Evolutionary conservation across 1,140 invertebrate genomes (phyloP).

Genomic region (Trachymyrmex septentrionalis): DNA sequence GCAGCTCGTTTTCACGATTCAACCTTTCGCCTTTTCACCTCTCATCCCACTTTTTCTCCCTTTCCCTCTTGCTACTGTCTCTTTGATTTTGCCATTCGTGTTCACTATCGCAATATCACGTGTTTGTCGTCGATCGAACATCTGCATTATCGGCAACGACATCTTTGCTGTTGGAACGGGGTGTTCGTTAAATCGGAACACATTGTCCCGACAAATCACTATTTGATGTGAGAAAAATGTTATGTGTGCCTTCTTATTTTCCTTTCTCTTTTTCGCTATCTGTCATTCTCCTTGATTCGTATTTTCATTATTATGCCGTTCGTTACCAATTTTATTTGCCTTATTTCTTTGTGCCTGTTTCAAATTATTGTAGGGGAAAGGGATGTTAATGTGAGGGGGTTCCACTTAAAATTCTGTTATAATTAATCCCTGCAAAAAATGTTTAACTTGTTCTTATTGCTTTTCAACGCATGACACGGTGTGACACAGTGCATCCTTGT

Average conservation of each 20-base stretch:
- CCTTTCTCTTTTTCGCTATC: slow-evolving; percentile 12
- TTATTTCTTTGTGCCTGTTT: not conserved
- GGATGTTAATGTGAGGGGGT: no score
- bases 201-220: slow-evolving; percentile 69
- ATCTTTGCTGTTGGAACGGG: slow-evolving; percentile 58
- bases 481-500: no score
- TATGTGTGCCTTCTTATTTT: slow-evolving; percentile 43
- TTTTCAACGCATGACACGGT: no score
- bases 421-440: no score
- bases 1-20: slow-evolving; percentile 57
- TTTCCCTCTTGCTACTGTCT: slow-evolving; percentile 13
- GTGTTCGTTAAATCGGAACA: slow-evolving; percentile 76
- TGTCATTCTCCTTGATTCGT: slow-evolving; percentile 13
- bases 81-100: slow-evolving; percentile 54
- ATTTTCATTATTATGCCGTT: slow-evolving; percentile 30
- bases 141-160: slow-evolving; percentile 71
- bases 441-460: no score
- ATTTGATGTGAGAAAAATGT: slow-evolving; percentile 30
- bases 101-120: slow-evolving; percentile 62
- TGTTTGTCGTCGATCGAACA: slow-evolving; percentile 72
- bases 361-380: not conserved
- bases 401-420: no score
- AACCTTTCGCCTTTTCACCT: slow-evolving; percentile 34
- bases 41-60: not conserved
- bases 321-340: slow-evolving; percentile 1